phyloP scores from a whole-genome alignment of 1,140 invertebrate genomes.

The Ceratosolen solmsi region DNA sequence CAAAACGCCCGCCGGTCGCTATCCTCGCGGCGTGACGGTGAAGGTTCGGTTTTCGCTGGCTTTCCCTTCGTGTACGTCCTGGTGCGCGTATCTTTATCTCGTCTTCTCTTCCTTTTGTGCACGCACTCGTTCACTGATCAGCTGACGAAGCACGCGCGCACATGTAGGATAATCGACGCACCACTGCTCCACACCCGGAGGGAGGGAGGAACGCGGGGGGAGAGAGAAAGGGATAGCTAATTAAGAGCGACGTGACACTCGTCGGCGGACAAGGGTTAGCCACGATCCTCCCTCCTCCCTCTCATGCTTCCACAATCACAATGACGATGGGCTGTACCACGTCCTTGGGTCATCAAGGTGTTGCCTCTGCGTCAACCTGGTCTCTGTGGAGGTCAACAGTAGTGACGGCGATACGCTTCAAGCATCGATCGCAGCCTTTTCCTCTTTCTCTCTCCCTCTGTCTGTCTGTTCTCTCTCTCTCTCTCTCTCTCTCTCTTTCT shows the following conservation, averaged over 20 bases:
- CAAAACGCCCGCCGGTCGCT: slow-evolving; percentile 10
- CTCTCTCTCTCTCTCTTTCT: background rate
- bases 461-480: slow-evolving; percentile 9
- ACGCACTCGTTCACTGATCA: slow-evolving; percentile 27
- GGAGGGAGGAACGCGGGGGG: background rate
- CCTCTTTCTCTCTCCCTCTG: slow-evolving; percentile 58
- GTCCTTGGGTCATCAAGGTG: slow-evolving; percentile 32
- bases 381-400: background rate
- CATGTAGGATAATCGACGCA: background rate
- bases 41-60: background rate
- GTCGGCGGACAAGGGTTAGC: background rate
- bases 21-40: background rate
- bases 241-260: slow-evolving; percentile 11
- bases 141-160: slow-evolving; percentile 34
- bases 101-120: background rate
- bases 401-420: slow-evolving; percentile 43
- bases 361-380: background rate
- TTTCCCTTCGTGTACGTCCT: background rate
- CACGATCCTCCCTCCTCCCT: background rate
- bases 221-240: background rate
- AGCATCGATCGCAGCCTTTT: slow-evolving; percentile 74
- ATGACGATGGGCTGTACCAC: background rate
- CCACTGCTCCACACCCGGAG: background rate
- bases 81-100: background rate
- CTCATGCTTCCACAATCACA: background rate